A percentile compares a stretch with the other conserved stretches of the same genome.
These are phyloP conservation scores for Hydropsyche betteni DNA, from an alignment of 2,888 invertebrate genomes.

Conservation along the genomic window DNA sequence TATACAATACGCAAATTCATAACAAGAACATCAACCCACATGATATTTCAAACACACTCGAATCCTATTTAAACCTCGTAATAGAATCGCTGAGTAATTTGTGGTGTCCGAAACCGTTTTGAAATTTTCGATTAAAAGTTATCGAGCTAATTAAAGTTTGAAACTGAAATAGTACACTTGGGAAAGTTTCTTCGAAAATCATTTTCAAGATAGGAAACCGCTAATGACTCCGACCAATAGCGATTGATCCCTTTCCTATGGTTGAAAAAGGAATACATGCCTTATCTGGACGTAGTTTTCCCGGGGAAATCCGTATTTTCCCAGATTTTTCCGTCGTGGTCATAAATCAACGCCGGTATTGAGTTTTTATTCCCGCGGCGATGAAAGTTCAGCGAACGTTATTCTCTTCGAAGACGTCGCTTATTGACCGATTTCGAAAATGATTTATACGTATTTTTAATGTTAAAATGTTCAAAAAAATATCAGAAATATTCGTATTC, in stretches of 20 bases:
- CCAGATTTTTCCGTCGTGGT: neutral
- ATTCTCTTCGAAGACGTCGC: neutral
- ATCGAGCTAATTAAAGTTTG: constrained; percentile 10
- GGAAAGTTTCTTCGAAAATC: neutral
- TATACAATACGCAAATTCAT: too few species aligned
- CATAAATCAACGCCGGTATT: constrained; percentile 21
- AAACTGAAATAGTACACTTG: constrained; percentile 9
- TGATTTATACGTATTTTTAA: constrained; percentile 1
- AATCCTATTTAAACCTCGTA: too few species aligned
- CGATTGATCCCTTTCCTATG: too few species aligned
- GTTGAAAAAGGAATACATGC: too few species aligned
- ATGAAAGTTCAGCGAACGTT: neutral
- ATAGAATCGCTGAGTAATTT: too few species aligned
- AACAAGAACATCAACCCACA: too few species aligned
- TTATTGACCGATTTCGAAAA: neutral
- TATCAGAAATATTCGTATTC: too few species aligned
- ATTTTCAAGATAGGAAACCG: neutral
- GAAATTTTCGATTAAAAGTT: constrained; percentile 15
- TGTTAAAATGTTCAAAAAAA: neutral
- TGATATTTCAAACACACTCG: too few species aligned
- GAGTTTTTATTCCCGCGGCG: constrained; percentile 6
- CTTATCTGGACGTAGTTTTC: too few species aligned
- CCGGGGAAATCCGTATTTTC: too few species aligned
- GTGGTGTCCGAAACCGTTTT: too few species aligned
- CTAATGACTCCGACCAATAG: too few species aligned